phyloP scores from a whole-genome alignment of 92 coral and sea anemone species.

The Epizoanthus rinbou region DNA sequence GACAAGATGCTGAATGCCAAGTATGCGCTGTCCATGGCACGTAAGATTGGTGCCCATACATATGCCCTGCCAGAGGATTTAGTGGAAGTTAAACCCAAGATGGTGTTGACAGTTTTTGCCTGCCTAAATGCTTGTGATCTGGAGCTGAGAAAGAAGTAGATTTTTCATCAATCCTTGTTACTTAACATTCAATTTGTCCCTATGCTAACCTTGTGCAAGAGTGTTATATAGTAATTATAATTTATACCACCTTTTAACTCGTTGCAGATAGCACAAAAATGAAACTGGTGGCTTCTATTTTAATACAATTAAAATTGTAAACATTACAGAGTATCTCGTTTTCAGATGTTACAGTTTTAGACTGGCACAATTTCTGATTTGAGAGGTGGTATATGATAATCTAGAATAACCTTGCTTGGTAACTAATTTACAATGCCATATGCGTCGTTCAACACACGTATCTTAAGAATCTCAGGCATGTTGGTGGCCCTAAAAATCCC shows the following conservation, averaged over 20 bases:
- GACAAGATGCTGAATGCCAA: conserved; percentile 89
- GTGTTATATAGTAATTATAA: background rate
- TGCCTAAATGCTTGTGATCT: conserved; percentile 76
- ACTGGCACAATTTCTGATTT: background rate
- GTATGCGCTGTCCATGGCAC: conserved; percentile 86
- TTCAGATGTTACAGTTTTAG: background rate
- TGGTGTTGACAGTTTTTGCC: conserved; percentile 95
- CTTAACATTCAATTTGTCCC: background rate
- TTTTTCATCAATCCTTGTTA: background rate
- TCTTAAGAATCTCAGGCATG: too few species aligned
- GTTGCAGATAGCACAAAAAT: background rate
- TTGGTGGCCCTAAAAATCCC: too few species aligned
- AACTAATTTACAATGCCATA: background rate
- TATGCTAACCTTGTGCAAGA: background rate
- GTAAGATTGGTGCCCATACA: conserved; percentile 93
- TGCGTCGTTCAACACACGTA: too few species aligned
- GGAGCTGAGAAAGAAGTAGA: background rate
- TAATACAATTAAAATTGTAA: too few species aligned
- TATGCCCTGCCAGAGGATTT: conserved; percentile 95
- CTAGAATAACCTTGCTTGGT: background rate
- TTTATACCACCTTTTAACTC: conserved; percentile 7
- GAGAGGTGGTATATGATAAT: background rate
- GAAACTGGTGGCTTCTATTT: too few species aligned
- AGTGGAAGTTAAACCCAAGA: conserved; percentile 94
- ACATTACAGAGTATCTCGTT: too few species aligned